These are phyloP conservation scores for Mastomys natalensis DNA, from an alignment of 2,113 vertebrate species.

Conservation along the genomic window DNA sequence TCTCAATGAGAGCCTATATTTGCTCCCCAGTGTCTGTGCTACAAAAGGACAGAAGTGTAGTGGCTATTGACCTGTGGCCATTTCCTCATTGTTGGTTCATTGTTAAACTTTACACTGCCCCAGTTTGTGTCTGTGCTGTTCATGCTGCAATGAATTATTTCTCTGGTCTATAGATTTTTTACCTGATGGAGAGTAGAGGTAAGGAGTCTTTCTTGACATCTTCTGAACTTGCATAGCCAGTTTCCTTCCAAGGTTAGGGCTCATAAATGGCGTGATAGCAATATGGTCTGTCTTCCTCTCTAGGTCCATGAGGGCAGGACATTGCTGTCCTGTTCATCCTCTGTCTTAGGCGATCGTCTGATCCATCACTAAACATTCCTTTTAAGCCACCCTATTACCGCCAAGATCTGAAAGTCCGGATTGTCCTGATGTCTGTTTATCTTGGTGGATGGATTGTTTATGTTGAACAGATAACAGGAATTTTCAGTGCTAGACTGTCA, in stretches of 20 bases:
- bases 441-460: not conserved
- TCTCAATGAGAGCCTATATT: not conserved
- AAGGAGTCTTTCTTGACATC: not conserved
- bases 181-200: not conserved
- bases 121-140: not conserved
- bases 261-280: not conserved
- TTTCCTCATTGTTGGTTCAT: not conserved
- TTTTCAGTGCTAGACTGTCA: constrained; percentile 30
- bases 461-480: not conserved
- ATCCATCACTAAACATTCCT: not conserved
- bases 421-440: not conserved
- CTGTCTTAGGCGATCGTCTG: not conserved
- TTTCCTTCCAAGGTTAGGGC: not conserved
- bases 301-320: not conserved
- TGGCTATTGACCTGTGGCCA: not conserved
- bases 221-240: not conserved
- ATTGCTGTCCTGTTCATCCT: not conserved
- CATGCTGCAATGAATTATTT: not conserved
- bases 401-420: not conserved
- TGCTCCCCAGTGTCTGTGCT: not conserved
- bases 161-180: not conserved
- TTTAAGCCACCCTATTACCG: not conserved
- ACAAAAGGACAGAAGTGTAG: not conserved
- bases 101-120: not conserved
- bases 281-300: not conserved